Evolutionary conservation across 2,797 vertebrate species (phyloP).

Genomic region (Gallinago solitaria): DNA sequence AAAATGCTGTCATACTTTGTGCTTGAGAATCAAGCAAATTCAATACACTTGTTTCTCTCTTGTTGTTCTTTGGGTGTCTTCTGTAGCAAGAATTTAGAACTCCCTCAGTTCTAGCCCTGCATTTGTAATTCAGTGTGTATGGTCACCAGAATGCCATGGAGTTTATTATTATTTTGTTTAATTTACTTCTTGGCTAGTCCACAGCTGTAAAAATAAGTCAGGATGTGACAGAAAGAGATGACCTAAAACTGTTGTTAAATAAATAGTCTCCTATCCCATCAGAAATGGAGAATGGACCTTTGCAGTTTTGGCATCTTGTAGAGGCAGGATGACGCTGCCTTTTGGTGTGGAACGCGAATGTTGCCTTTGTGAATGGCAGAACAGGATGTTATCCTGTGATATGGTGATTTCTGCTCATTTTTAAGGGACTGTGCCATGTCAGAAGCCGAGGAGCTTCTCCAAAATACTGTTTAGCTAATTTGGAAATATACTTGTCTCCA

Average conservation of each 20-base stretch:
- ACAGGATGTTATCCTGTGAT: neutral
- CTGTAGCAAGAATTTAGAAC: neutral
- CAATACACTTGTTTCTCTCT: neutral
- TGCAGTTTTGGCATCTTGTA: neutral
- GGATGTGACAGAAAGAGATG: neutral
- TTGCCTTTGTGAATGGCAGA: neutral
- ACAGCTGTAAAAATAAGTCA: slow-evolving; percentile 12
- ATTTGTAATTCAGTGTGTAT: neutral
- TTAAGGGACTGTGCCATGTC: neutral
- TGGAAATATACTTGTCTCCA: neutral
- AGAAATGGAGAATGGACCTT: neutral
- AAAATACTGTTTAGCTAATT: neutral
- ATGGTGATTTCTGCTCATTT: neutral
- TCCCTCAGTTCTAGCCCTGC: neutral
- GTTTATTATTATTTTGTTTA: neutral
- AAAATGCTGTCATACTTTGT: neutral
- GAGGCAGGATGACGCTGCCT: neutral
- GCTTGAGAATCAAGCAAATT: neutral
- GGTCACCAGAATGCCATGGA: neutral
- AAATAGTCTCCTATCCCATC: neutral
- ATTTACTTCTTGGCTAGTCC: slow-evolving; percentile 1
- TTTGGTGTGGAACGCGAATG: neutral
- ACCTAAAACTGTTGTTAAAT: neutral
- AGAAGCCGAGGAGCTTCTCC: neutral
- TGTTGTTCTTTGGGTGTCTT: neutral